A percentile compares a stretch with the other conserved stretches of the same genome.
Evolutionary conservation across 2,888 invertebrate species (phyloP).

Genomic region (Peribatodes rhomboidaria): DNA sequence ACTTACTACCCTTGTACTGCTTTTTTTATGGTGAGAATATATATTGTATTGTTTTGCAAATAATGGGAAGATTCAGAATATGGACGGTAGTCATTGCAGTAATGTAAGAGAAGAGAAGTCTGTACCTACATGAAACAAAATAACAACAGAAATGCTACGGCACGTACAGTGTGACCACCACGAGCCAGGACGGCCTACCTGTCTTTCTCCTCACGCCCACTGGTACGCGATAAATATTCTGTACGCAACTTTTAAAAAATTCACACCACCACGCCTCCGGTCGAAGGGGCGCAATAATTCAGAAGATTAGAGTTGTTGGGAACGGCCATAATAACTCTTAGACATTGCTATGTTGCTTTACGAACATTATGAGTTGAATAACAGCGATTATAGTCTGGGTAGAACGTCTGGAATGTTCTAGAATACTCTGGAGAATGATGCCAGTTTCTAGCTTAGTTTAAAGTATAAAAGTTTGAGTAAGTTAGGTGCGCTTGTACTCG

Average conservation of each 20-base stretch:
- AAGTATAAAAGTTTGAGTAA: conserved; percentile 14
- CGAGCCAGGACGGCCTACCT: conserved; percentile 5
- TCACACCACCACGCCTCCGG: conserved; percentile 38
- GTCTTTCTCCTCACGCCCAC: conserved; percentile 25
- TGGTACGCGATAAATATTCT: conserved; percentile 48
- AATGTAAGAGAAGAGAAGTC: too few relatives aligned
- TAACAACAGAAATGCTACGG: neutral
- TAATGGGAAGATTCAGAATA: too few relatives aligned
- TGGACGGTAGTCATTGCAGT: too few relatives aligned
- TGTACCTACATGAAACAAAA: too few relatives aligned
- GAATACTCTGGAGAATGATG: conserved; percentile 7
- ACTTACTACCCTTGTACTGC: too few relatives aligned
- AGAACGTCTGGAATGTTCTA: conserved; percentile 14
- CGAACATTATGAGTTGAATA: conserved; percentile 27
- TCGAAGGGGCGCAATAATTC: conserved; percentile 35
- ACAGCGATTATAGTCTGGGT: conserved; percentile 26
- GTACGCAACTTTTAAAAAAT: conserved; percentile 52
- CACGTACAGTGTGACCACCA: conserved; percentile 1
- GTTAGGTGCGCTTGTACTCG: neutral
- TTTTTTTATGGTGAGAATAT: too few relatives aligned
- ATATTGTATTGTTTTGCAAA: too few relatives aligned
- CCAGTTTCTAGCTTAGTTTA: conserved; percentile 1
- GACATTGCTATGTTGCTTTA: conserved; percentile 26
- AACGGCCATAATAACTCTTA: conserved; percentile 25
- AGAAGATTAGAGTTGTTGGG: conserved; percentile 34